Evolutionary conservation across 1,140 invertebrate species (phyloP).

Genomic region (Meloidogyne exigua): DNA sequence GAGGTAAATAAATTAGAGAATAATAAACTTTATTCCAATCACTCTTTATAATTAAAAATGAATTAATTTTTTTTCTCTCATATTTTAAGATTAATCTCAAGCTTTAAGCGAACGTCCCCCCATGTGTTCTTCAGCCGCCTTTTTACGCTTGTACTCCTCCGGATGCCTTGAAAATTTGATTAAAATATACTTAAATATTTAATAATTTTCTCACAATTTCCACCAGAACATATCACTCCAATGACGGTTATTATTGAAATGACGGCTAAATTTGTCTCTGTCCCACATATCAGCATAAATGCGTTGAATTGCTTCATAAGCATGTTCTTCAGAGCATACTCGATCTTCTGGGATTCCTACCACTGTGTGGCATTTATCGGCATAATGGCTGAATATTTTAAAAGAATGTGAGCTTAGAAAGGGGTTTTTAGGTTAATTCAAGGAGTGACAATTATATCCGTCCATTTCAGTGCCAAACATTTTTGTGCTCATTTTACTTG

Average conservation of each 20-base stretch:
- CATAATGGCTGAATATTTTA: neutral
- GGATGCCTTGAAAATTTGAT: neutral
- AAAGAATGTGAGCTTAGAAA: neutral
- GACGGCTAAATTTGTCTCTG: constrained; percentile 8
- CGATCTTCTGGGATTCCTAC: neutral
- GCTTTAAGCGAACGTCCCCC: neutral
- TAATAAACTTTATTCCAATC: no score
- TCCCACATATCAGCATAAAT: constrained; percentile 24
- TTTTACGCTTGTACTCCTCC: constrained; percentile 17
- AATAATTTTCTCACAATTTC: constrained; percentile 13
- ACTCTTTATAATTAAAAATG: no score
- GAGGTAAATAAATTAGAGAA: no score
- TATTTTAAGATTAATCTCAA: neutral
- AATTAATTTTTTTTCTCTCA: no score
- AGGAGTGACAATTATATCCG: no score
- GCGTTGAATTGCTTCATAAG: constrained; percentile 20
- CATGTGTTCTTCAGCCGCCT: constrained; percentile 16
- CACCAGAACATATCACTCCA: constrained; percentile 26
- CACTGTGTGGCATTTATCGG: neutral
- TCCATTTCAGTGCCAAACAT: no score
- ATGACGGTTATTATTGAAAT: constrained; percentile 19
- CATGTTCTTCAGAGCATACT: neutral
- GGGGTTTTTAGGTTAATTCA: no score
- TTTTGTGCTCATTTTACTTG: no score
- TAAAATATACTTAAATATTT: neutral